Evolutionary conservation across 1,140 invertebrate genomes (phyloP).

Genomic region (Cardiocondyla obscurior): DNA sequence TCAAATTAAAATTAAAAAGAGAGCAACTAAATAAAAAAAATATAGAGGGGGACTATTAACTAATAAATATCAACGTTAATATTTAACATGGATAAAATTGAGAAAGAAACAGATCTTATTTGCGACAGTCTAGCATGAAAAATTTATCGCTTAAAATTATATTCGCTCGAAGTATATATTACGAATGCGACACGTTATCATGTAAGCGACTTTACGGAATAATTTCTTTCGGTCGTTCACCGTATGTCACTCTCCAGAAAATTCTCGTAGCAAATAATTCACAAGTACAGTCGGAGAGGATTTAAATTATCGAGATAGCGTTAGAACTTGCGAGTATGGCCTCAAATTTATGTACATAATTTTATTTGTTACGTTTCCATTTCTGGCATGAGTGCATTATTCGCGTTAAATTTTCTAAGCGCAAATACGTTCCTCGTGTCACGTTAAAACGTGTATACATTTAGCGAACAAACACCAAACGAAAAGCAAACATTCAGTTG

Average conservation of each 20-base stretch:
- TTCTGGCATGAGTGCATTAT: constrained; percentile 2
- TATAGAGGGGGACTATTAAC: too few relatives aligned
- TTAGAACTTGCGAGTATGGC: constrained; percentile 48
- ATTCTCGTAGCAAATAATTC: constrained; percentile 61
- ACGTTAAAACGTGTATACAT: not conserved
- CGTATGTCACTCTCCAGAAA: constrained; percentile 59
- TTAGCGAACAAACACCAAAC: too few relatives aligned
- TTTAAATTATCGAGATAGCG: constrained; percentile 38
- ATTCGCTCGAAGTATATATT: not conserved
- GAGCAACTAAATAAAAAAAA: not conserved
- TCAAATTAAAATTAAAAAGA: not conserved
- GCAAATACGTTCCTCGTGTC: not conserved
- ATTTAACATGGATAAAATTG: not conserved
- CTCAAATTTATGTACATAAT: constrained; percentile 61
- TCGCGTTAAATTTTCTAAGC: not conserved
- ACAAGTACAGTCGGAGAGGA: constrained; percentile 45
- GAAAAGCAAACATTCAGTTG: constrained; percentile 17
- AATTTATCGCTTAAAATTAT: constrained; percentile 2
- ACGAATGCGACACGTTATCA: not conserved
- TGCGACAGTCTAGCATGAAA: not conserved
- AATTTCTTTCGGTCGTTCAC: constrained; percentile 11
- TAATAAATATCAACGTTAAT: not conserved
- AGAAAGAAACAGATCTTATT: not conserved
- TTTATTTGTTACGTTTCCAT: constrained; percentile 51
- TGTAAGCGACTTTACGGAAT: constrained; percentile 2